Evolutionary conservation across 2,113 vertebrate genomes (phyloP).

Genomic region (Scomber japonicus): DNA sequence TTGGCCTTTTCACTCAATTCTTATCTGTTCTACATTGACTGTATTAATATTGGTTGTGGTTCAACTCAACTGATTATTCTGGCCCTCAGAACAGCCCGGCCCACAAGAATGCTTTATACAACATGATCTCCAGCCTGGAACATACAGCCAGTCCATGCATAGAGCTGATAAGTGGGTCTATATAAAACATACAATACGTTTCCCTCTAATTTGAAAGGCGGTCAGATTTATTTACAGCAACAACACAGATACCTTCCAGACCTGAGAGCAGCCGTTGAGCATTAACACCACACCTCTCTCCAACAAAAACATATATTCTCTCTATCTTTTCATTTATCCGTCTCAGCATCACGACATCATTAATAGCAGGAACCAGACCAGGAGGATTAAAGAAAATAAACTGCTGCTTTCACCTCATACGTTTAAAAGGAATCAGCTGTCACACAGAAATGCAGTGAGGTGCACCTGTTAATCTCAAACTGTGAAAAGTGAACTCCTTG

Average conservation of each 20-base stretch:
- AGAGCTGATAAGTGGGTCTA: background rate
- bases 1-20: background rate
- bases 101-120: background rate
- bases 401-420: background rate
- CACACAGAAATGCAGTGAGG: constrained; percentile 2
- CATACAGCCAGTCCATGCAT: background rate
- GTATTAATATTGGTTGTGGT: background rate
- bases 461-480: background rate
- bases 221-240: constrained; percentile 51
- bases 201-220: constrained; percentile 37
- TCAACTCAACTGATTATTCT: background rate
- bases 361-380: constrained; percentile 1
- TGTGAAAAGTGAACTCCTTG: too few species aligned
- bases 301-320: constrained; percentile 21
- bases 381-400: constrained; percentile 28
- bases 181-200: background rate
- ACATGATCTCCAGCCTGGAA: background rate
- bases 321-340: background rate
- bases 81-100: background rate
- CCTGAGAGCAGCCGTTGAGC: background rate
- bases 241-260: constrained; percentile 12
- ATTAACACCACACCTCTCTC: constrained; percentile 14
- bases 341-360: constrained; percentile 16
- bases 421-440: background rate
- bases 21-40: background rate